Evolutionary conservation across 2,113 vertebrate genomes (phyloP), one percentile per base, ranked within the genome.

Genomic region (Sialia sialis): DNA sequence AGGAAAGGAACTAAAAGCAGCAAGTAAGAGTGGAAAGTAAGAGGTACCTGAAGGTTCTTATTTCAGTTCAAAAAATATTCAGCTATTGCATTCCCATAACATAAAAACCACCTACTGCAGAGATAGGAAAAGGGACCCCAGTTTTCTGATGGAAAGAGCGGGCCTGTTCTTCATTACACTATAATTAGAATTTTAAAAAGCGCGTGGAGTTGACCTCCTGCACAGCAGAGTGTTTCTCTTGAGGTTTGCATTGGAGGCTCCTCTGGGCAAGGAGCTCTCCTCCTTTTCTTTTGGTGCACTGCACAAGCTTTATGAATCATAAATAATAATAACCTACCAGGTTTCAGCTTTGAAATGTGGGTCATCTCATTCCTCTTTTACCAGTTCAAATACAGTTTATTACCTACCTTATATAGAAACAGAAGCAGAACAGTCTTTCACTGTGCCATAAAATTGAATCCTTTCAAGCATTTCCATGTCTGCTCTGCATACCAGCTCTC

Each of bases 311-410:
- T 92, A 59, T 79, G 91, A 93, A 91, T 95, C 92, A 83, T 89
- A 94, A 95, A 94, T 92, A 95, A 80, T 93, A 94, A 94, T 90
- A 95, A 96, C 84, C 36, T 63, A 92, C 84, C 44, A 69, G 69
- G 52, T 90, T 95, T 80, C 59, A 78, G 73, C 90, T 93, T 96
- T 93, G 89, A 97, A 93, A 95, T 93, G n/a, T 96, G 91, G 95
- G 94, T 93, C 90, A 79, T 94, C 87, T 90, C 86, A 66, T 34
- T 86, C 49, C 54, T 90, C 78, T 89, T 93, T 73, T 76, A 51
- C 60, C 60, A 62, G 87, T 93, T 96, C 94, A 92, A 77, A 89
- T 88, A 73, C 58, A 86, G 88, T 92, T 97, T 96, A 95, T 91
- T 95, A 66, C 63, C 85, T 77, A 63, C 75, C 90, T 88, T 84